Conservation (phyloP, 2,113 vertebrate genomes). For the Microcebus jonahi region DNA sequence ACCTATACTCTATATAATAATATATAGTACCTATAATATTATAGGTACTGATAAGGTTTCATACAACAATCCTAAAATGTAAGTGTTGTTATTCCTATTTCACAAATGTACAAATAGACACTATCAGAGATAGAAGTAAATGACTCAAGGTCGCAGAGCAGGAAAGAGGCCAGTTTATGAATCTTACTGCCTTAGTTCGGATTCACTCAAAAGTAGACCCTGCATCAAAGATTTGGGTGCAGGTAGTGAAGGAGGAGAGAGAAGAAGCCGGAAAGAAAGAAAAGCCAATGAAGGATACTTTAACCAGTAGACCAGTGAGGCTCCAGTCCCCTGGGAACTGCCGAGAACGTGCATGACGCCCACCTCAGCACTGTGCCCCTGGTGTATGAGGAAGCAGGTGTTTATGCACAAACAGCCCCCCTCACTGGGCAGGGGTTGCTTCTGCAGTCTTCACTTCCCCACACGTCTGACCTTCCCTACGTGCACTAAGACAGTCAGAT, state of each 20-base stretch:
- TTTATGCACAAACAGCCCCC: not conserved
- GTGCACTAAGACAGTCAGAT: not conserved
- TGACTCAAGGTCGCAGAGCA: not conserved
- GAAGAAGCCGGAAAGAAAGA: not conserved
- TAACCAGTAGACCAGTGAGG: rapidly evolving
- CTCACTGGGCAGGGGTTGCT: not conserved
- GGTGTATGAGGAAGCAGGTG: rapidly evolving
- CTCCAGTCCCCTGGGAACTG: rapidly evolving
- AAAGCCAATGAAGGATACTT: not conserved
- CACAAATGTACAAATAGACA: not conserved
- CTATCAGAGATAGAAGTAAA: not conserved
- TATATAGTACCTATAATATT: not conserved
- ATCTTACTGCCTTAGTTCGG: not conserved
- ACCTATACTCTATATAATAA: no score
- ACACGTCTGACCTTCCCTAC: not conserved
- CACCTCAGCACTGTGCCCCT: not conserved
- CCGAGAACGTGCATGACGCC: rapidly evolving
- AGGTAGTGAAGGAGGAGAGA: not conserved
- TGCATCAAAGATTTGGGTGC: not conserved
- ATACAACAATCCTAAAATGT: not conserved
- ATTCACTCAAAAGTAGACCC: not conserved
- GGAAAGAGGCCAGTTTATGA: not conserved
- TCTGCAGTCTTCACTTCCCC: not conserved
- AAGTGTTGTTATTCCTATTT: not conserved
- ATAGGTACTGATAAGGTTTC: not conserved